A percentile compares a stretch with the other conserved stretches of the same genome.
These are phyloP conservation scores for Burhinus bistriatus DNA, from an alignment of 2,113 vertebrate genomes.

Conservation along the genomic window DNA sequence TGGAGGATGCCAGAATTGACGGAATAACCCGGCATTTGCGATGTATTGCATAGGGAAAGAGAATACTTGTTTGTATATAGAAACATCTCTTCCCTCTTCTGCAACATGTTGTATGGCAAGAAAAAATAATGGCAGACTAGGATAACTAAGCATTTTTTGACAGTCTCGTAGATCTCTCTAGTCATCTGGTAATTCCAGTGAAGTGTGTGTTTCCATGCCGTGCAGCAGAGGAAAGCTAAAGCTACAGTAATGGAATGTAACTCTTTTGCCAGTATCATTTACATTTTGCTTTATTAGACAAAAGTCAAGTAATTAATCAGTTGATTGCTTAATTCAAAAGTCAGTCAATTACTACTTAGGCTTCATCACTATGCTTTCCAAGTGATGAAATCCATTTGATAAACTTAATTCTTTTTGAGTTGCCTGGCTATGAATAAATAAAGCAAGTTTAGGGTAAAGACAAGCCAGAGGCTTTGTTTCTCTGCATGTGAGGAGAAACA, in stretches of 20 bases:
- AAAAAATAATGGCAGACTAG: neutral
- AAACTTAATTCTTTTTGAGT: neutral
- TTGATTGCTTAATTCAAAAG: conserved; percentile 52
- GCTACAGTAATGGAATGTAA: neutral
- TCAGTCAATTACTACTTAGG: conserved; percentile 1
- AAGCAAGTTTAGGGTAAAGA: neutral
- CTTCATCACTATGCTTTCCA: conserved; percentile 39
- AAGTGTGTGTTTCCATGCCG: neutral
- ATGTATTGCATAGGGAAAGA: neutral
- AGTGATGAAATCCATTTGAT: conserved; percentile 20
- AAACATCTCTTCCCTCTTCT: neutral
- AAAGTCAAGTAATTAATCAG: conserved; percentile 65
- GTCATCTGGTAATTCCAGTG: neutral
- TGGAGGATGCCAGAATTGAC: neutral
- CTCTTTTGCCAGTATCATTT: neutral
- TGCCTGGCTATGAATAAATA: neutral
- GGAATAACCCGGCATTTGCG: neutral
- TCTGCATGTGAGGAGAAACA: neutral
- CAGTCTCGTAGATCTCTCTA: neutral
- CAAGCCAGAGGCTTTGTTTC: neutral
- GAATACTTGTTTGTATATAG: neutral
- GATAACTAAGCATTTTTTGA: neutral
- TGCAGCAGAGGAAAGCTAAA: neutral
- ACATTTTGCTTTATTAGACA: conserved; percentile 62
- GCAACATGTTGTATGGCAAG: neutral